phyloP scores from a whole-genome alignment of 2,113 vertebrate genomes.

The Nannobrachium achirus region DNA sequence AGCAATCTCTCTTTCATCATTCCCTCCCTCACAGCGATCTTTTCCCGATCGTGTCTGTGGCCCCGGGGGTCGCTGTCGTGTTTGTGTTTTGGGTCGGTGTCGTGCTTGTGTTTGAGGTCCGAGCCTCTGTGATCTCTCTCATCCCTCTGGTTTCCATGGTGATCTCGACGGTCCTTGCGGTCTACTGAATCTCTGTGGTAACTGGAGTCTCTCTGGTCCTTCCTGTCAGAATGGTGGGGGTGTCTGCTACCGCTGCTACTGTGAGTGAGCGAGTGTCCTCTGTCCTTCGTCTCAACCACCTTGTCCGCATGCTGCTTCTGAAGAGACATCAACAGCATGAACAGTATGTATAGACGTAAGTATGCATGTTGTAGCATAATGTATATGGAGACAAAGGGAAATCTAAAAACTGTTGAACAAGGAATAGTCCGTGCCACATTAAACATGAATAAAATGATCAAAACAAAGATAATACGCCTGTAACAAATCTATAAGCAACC shows the following conservation, averaged over 20 bases:
- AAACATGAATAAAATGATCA: neutral
- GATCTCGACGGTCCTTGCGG: constrained; percentile 9
- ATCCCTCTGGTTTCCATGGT: constrained; percentile 12
- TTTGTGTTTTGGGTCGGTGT: constrained; percentile 1
- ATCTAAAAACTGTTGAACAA: too few relatives aligned
- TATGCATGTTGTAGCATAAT: too few relatives aligned
- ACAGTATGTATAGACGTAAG: too few relatives aligned
- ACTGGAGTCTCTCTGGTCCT: constrained; percentile 7
- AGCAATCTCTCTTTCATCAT: constrained; percentile 65
- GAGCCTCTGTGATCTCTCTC: constrained; percentile 10
- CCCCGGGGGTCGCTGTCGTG: neutral
- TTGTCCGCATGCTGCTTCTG: constrained; percentile 31
- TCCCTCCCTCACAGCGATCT: constrained; percentile 52
- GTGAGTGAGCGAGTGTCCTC: neutral
- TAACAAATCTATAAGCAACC: neutral
- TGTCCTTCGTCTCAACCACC: constrained; percentile 25
- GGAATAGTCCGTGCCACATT: neutral
- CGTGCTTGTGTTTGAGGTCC: constrained; percentile 1
- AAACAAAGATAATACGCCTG: too few relatives aligned
- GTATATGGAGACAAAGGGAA: too few relatives aligned
- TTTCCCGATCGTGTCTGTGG: constrained; percentile 18
- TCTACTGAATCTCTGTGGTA: constrained; percentile 9
- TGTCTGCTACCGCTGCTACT: constrained; percentile 15
- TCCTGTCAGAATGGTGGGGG: constrained; percentile 15
- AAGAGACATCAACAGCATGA: neutral